Evolutionary conservation across 37 sponge, comb jelly and placozoan genomes (phyloP).

Genomic region (Mnemiopsis leidyi): DNA sequence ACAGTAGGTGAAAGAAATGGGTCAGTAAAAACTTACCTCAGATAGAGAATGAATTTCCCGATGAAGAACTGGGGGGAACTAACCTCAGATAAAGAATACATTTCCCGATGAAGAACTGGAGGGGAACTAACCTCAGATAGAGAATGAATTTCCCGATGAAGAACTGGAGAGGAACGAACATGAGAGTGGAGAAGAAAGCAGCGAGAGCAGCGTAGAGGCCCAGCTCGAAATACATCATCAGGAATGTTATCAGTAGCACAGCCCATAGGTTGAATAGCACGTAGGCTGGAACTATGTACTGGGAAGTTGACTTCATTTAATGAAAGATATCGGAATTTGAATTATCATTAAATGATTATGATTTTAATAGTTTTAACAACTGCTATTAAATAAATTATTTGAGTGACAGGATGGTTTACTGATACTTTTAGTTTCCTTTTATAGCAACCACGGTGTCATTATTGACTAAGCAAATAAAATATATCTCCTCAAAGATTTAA

Average conservation of each 20-base stretch:
- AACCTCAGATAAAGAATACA: neutral
- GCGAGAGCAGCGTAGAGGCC: neutral
- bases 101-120: conserved; percentile 18
- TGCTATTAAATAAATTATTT: no score
- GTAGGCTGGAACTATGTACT: conserved; percentile 47
- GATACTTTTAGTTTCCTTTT: no score
- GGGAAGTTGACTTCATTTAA: no score
- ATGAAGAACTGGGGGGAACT: conserved; percentile 33
- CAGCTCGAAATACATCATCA: neutral
- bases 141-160: neutral
- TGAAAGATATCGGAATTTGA: no score
- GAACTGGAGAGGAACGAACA: conserved; percentile 39
- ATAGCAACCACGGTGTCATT: no score
- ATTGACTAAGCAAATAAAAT: no score
- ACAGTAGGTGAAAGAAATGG: no score
- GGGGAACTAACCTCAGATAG: neutral
- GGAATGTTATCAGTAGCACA: neutral
- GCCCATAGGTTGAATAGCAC: conserved; percentile 7
- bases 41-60: neutral
- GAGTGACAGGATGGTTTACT: no score
- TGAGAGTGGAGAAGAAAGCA: neutral
- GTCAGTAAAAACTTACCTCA: no score
- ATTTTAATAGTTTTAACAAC: no score
- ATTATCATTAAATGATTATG: no score
- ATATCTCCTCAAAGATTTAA: no score